These are phyloP conservation scores for Leptopilina syphax DNA, from an alignment of 2,888 invertebrate species.

Conservation along the genomic window DNA sequence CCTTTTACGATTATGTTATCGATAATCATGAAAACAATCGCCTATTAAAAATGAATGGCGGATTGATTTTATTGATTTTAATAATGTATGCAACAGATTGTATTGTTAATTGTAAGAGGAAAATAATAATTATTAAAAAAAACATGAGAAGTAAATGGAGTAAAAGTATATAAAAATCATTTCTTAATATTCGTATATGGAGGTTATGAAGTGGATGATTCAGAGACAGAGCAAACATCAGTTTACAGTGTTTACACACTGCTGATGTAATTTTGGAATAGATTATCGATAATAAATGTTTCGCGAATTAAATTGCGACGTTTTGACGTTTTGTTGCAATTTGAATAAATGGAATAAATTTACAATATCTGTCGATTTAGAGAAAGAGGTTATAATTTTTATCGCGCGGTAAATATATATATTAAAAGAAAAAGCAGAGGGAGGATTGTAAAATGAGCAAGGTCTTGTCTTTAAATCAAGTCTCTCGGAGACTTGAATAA, in stretches of 20 bases:
- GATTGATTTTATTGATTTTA: no score
- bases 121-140: not conserved
- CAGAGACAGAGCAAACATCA: not conserved
- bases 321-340: not conserved
- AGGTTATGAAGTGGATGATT: not conserved
- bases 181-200: not conserved
- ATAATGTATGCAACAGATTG: not conserved
- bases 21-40: no score
- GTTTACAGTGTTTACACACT: slow-evolving; percentile 12
- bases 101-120: slow-evolving; percentile 1
- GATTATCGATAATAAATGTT: not conserved
- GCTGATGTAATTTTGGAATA: slow-evolving; percentile 24
- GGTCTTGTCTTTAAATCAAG: slow-evolving; percentile 33
- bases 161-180: not conserved
- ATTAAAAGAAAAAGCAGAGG: not conserved
- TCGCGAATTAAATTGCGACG: not conserved
- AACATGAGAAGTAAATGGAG: not conserved
- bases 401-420: no score
- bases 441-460: slow-evolving; percentile 31
- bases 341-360: not conserved
- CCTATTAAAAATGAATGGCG: no score
- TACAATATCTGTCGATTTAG: not conserved
- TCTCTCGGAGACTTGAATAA: not conserved
- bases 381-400: slow-evolving; percentile 11
- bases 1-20: no score